Base-by-base conservation (phyloP, 1,140 invertebrate genomes). In the Luehdorfia chinensis region DNA sequence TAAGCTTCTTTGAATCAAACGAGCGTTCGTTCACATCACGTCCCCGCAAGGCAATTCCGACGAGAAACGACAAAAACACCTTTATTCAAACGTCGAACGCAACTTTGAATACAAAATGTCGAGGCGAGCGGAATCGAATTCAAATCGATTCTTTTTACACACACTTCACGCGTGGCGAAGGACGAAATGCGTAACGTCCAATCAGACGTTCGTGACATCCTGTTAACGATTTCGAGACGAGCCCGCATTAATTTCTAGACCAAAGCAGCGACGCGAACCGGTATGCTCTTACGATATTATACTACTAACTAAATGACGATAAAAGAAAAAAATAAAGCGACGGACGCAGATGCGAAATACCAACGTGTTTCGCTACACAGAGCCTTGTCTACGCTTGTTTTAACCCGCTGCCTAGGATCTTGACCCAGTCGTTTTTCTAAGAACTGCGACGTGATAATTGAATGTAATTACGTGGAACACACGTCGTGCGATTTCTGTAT, bases 51-150 rank as follows among this genome's bases (percentile, higher is more conserved):
- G 68, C 70, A 61, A 78, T 80, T 79, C 75, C 61, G 55, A 68
- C 58, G 47, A 68, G 52, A 58, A 61, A 63, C 60, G 55, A 75
- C 75, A 77, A 78, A 81, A 83, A 78, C 74, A 70, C 67, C 66
- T 71, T 66, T 75, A 77, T 77, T 70, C 75, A 73, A 74, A 60
- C 62, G 45, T 50, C 41, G 49, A 31, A 58, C 62, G 50, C 61
- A 50, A 53, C 27, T 53, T 51, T 74, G 75, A 77, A 79, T 79
- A 70, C 72, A 52, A 76, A 79, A 74, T 44, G 58, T 47, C 27
- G 23, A 31, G 50, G 52, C 50, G 59, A 41, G 31, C 58, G 55
- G 57, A 59, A 74, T 63, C 69, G 69, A 73, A 79, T 79, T 78
- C 71, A 72, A 80, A 83, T 78, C 47, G 62, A 60, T 47, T 33